phyloP scores from a whole-genome alignment of 2,113 vertebrate species.

The Vicugna pacos region DNA sequence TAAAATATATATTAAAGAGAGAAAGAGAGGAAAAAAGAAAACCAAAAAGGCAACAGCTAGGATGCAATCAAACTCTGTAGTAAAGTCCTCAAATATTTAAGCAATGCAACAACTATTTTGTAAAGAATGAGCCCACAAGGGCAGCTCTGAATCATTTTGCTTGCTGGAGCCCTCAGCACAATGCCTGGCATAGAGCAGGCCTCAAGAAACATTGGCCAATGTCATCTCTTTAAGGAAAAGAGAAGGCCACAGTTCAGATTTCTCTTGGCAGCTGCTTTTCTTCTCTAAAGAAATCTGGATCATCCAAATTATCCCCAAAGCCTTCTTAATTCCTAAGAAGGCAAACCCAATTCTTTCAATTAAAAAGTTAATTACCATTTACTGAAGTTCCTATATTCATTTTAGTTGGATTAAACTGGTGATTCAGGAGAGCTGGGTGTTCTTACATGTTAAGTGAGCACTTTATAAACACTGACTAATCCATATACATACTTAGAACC shows the following conservation, averaged over 20 bases:
- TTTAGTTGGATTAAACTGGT: constrained; percentile 40
- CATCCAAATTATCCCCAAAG: not conserved
- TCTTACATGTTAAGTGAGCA: not conserved
- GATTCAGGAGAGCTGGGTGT: not conserved
- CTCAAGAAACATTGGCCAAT: not conserved
- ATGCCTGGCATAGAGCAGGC: not conserved
- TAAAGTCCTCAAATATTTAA: not conserved
- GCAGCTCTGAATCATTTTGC: not conserved
- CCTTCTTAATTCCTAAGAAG: constrained; percentile 44
- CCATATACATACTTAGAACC: not conserved
- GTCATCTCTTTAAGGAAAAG: not conserved
- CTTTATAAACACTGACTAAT: not conserved
- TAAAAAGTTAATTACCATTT: constrained; percentile 54
- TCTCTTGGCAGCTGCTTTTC: not conserved
- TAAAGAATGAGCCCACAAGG: not conserved
- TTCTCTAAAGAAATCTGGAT: constrained; percentile 22
- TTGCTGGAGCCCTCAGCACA: not conserved
- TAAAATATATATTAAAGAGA: not conserved
- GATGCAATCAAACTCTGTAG: not conserved
- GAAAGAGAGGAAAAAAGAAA: not conserved
- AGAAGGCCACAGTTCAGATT: not conserved
- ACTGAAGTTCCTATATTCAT: not conserved
- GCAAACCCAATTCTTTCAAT: constrained; percentile 23
- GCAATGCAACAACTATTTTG: not conserved
- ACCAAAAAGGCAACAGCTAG: not conserved